phyloP scores from a whole-genome alignment of 2,797 vertebrate species.

The Diplodus sargus region DNA sequence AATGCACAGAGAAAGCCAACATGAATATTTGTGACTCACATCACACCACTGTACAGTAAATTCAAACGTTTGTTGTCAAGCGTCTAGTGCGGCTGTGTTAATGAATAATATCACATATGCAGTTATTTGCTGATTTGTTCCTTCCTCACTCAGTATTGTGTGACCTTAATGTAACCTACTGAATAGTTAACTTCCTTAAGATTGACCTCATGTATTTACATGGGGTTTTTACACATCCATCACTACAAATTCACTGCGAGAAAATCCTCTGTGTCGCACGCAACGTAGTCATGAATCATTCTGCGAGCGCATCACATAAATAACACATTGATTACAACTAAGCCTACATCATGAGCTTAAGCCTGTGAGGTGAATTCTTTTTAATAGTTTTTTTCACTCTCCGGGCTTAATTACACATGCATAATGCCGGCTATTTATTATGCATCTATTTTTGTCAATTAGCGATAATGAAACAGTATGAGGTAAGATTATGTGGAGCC shows the following conservation, averaged over 20 bases:
- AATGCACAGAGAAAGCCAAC: conserved; percentile 21
- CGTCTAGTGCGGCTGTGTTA: not conserved
- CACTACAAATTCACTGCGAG: conserved; percentile 13
- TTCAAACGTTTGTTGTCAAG: not conserved
- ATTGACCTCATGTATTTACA: not conserved
- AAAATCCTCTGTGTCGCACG: conserved; percentile 8
- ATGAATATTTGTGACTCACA: conserved; percentile 14
- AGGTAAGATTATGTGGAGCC: conserved; percentile 47
- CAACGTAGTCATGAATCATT: conserved; percentile 24
- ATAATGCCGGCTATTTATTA: conserved; percentile 43
- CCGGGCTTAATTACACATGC: conserved; percentile 41
- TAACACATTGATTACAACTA: conserved; percentile 31
- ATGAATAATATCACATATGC: conserved; percentile 9
- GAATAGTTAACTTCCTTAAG: not conserved
- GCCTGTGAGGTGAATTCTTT: conserved; percentile 36
- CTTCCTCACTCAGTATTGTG: not conserved
- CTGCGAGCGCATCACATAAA: conserved; percentile 22
- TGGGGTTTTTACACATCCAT: conserved; percentile 19
- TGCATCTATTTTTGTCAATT: conserved; percentile 55
- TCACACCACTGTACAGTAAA: conserved; percentile 11
- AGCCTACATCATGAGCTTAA: conserved; percentile 31
- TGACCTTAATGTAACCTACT: not conserved
- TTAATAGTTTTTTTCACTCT: conserved; percentile 31
- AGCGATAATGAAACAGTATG: conserved; percentile 47
- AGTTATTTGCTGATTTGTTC: not conserved